phyloP scores from a whole-genome alignment of 2,888 invertebrate genomes.

The Leucoma salicis region DNA sequence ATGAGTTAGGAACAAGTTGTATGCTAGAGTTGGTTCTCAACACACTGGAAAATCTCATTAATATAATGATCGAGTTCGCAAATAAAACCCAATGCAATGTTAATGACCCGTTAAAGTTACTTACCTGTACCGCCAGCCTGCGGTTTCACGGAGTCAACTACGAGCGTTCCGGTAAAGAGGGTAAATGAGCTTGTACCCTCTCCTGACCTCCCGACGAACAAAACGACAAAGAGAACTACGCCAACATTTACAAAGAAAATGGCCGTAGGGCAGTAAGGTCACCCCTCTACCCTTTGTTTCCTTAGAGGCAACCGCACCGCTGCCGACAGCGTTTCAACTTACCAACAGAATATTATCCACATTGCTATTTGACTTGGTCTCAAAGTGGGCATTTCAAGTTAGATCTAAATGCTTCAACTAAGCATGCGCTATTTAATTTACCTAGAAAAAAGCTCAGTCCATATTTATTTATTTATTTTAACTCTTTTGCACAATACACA shows the following conservation, averaged over 20 bases:
- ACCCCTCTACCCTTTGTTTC: conserved; percentile 71
- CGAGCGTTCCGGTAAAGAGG: conserved; percentile 53
- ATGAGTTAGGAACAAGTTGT: neutral
- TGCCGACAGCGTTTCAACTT: conserved; percentile 47
- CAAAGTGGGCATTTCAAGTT: too few relatives aligned
- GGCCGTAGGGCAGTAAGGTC: conserved; percentile 62
- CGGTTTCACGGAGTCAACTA: conserved; percentile 62
- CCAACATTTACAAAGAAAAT: conserved; percentile 72
- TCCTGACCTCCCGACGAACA: conserved; percentile 58
- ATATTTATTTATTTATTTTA: too few relatives aligned
- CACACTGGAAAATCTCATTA: conserved; percentile 43
- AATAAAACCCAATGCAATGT: conserved; percentile 60
- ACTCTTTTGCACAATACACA: too few relatives aligned
- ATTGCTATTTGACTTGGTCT: too few relatives aligned
- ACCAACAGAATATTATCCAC: conserved; percentile 38
- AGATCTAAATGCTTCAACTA: too few relatives aligned
- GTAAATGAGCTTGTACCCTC: conserved; percentile 66
- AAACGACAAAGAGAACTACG: conserved; percentile 64
- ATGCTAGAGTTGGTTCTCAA: conserved; percentile 12
- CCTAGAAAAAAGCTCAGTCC: too few relatives aligned
- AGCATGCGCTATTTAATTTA: too few relatives aligned
- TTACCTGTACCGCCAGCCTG: conserved; percentile 56
- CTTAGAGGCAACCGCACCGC: conserved; percentile 45
- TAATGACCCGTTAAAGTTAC: conserved; percentile 69
- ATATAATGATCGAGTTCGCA: conserved; percentile 48